Base-by-base conservation (phyloP, 2,888 invertebrate genomes). In the Agrilus cyanescens region DNA sequence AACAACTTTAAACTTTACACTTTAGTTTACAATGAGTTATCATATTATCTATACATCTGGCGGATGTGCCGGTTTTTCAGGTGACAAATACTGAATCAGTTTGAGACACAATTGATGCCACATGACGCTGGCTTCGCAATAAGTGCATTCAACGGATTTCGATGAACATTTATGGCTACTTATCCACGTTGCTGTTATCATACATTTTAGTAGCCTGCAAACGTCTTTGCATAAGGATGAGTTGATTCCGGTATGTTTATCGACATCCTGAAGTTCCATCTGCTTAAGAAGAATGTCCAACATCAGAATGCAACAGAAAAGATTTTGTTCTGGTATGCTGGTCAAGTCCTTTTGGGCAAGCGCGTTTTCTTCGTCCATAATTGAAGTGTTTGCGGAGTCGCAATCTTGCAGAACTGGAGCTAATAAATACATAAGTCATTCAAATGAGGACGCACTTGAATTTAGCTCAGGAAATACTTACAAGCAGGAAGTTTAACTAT, bases 231-330 rank as follows among this genome's bases (percentile, higher is more conserved):
- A 82, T 2, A 83, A 74, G 46, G 76, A 74, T 7, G 83, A 83
- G 57, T 82, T 80, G 44, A 88, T 74, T 32, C 88, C 88, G 50
- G 82, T 80, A 58, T 88, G 85, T 50, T 78, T 76, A 52, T 85
- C 82, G n/a, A 86, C 74, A 54, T 86, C 84, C 65, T 90, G 89
- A 12, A 91, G 70, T 60, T 89, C 87, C 78, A 90, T 79, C 81
- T 98, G 97, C 70, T 94, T 94, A 12, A 96, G 70, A 37, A 95
- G 69, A 52, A 96, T 85, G 61, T 98, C 97, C 49, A 97, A 70
- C 93, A 97, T 95, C 32, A 96, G 76, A 51, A 96, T 90, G 62
- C 93, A 96, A 60, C 95, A 95, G 1, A 88, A 87, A n/a, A 95
- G 71, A 63, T 91, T 89, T 40, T 82, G 70, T 57, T 83, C 83